These are phyloP conservation scores for Rhorus exstirpatorius DNA, from an alignment of 2,888 invertebrate species.

Conservation along the genomic window DNA sequence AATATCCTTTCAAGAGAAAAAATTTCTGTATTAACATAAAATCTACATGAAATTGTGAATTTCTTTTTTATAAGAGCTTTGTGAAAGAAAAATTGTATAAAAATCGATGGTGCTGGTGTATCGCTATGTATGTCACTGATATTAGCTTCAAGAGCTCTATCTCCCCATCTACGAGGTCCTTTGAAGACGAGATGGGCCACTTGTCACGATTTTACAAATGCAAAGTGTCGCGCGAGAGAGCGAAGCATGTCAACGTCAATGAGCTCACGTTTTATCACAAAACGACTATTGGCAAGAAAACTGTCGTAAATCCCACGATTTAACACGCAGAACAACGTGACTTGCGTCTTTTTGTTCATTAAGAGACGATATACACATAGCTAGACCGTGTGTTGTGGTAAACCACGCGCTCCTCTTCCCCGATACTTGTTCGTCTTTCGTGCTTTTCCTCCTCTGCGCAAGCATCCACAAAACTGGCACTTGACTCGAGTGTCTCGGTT, in stretches of 20 bases:
- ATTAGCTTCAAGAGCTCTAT: constrained; percentile 42
- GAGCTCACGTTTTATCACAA: constrained; percentile 34
- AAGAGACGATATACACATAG: background rate
- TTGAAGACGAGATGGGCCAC: constrained; percentile 41
- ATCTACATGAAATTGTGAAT: background rate
- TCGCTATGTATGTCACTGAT: constrained; percentile 10
- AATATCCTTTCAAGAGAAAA: background rate
- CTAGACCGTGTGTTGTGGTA: constrained; percentile 2
- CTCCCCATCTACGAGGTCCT: constrained; percentile 56
- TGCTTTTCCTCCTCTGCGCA: constrained; percentile 33
- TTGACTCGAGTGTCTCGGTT: constrained; percentile 62
- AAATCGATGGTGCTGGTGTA: background rate
- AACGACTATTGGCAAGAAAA: background rate
- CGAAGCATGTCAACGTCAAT: constrained; percentile 55
- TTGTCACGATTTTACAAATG: constrained; percentile 56
- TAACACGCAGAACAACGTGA: background rate
- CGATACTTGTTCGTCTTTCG: constrained; percentile 5
- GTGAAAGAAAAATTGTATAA: background rate
- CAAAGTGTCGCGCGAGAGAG: constrained; percentile 55
- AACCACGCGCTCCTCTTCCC: constrained; percentile 31
- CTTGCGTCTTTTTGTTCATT: constrained; percentile 5
- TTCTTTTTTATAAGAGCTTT: background rate
- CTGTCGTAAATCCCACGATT: background rate
- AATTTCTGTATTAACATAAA: too few species aligned
- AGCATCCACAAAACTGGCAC: constrained; percentile 64